phyloP scores from a whole-genome alignment of 2,888 invertebrate genomes.

The Podabrus alpinus region DNA sequence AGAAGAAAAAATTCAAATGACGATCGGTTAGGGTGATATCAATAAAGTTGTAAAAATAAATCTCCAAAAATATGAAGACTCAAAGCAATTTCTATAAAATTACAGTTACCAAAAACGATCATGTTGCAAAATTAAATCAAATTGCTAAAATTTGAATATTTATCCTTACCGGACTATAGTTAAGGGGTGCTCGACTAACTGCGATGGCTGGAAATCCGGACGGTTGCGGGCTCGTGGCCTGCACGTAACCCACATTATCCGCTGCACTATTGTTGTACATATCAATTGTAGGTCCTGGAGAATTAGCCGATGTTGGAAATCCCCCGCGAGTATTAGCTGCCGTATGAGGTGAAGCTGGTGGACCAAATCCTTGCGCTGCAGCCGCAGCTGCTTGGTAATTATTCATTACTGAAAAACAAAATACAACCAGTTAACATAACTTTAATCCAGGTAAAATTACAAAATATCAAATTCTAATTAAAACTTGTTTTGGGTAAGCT shows the following conservation, averaged over 20 bases:
- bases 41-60: neutral
- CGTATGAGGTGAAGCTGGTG: conserved; percentile 81
- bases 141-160: conserved; percentile 8
- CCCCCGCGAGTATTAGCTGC: conserved; percentile 71
- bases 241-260: conserved; percentile 88
- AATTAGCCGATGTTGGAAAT: conserved; percentile 85
- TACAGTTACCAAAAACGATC: neutral
- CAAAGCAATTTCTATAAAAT: neutral
- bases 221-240: conserved; percentile 96
- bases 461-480: neutral
- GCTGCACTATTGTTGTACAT: conserved; percentile 88
- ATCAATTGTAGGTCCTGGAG: conserved; percentile 89
- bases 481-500: neutral
- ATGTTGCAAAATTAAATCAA: neutral
- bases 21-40: neutral
- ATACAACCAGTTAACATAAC: neutral
- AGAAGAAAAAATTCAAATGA: neutral
- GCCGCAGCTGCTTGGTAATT: conserved; percentile 86
- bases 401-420: conserved; percentile 82
- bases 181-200: conserved; percentile 90
- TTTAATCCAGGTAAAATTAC: neutral
- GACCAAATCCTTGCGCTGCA: conserved; percentile 78
- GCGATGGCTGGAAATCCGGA: conserved; percentile 93
- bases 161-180: conserved; percentile 87
- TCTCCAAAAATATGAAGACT: neutral